Evolutionary conservation across 2,113 vertebrate species (phyloP), one percentile per base, ranked within the genome.

Genomic region (Ardeotis arabs): DNA sequence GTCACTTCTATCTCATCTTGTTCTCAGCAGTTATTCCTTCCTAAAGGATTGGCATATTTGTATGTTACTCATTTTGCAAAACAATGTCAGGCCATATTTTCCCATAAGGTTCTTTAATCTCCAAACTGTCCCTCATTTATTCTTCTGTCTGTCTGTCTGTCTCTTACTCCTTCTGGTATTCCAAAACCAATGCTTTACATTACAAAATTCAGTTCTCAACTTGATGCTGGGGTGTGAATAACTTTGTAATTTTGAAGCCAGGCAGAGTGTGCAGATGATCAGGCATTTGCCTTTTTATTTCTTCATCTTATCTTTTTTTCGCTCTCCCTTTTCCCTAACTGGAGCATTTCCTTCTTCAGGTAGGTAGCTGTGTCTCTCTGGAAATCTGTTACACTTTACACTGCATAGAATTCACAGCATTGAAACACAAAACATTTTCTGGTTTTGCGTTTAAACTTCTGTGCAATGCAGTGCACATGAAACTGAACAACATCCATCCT

Each of bases 21-120:
- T 91, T 68, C 93, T 75, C 77, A 39, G 89, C 89, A 91, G 91
- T 84, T 96, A 81, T 56, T 91, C 62, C 53, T 81, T 85, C 73
- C 66, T 14, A 4, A 76, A 84, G 81, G 66, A 91, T 95, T 67
- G 68, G 24, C 3, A 3, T 78, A 56, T 81, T 91, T 87, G 56
- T 69, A 2, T 67, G 91, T 81, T 75, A 75, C 49, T 89, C 73
- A 13, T 63, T 95, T 78, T 78, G 80, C 86, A 90, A 56, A 93
- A 84, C 68, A 93, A 91, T 35, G 35, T 35, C 89, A 82, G 80
- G 49, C 77, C 15, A 0, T 25, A 16, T 68, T 96, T 94, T 77
- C 77, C 70, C 84, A 82, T 7, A 24, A 78, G 29, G 52, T 86
- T 87, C 33, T 94, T 95, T 89, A 13, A 82, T 92, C 77, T 92